phyloP scores from a whole-genome alignment of 2,113 vertebrate genomes.

The Cyanoramphus novaezelandiae region DNA sequence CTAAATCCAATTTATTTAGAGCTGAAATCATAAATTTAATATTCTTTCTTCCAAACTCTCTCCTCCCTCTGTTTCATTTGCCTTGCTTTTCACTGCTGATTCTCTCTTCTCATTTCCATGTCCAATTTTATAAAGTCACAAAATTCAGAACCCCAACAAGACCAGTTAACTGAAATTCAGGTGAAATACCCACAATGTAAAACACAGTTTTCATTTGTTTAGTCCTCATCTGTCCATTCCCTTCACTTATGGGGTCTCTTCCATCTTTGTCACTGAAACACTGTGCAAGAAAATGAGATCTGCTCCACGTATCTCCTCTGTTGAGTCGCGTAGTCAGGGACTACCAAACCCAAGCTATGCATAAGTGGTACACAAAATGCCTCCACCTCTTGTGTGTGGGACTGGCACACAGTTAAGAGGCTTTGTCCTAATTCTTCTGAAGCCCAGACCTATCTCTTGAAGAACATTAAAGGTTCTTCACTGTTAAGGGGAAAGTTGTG shows the following conservation, averaged over 20 bases:
- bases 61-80: neutral
- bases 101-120: neutral
- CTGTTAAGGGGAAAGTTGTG: neutral
- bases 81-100: neutral
- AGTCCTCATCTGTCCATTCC: neutral
- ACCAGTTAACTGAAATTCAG: neutral
- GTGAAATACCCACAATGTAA: neutral
- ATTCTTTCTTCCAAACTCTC: neutral
- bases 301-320: neutral
- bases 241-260: fast-evolving
- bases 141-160: neutral
- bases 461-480: neutral
- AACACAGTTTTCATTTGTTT: neutral
- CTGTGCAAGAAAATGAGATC: neutral
- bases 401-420: neutral
- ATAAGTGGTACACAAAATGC: neutral
- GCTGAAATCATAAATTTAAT: neutral
- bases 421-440: neutral
- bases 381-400: neutral
- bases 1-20: neutral
- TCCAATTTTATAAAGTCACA: neutral
- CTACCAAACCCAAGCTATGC: neutral
- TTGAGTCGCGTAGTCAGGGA: neutral
- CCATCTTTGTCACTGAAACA: neutral
- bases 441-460: neutral